Conservation (phyloP, 1,140 invertebrate species). For the Platorchestia sp. region DNA sequence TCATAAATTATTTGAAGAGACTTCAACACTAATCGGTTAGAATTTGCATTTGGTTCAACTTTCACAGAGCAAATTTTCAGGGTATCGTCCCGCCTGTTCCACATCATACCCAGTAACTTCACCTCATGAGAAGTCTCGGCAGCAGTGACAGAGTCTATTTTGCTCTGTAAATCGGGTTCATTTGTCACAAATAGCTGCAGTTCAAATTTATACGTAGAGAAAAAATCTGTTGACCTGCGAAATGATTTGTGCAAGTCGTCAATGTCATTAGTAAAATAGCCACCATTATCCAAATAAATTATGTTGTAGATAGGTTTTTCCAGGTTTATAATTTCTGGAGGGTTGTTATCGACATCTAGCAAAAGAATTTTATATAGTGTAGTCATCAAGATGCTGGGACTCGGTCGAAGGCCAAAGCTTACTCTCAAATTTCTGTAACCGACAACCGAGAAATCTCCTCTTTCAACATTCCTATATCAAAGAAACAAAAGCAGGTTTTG, state of each 20-base stretch:
- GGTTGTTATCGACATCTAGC: not conserved
- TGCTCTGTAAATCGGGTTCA: not conserved
- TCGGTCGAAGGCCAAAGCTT: constrained; percentile 44
- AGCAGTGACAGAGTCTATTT: not conserved
- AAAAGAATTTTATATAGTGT: constrained; percentile 51
- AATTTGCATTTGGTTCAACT: not conserved
- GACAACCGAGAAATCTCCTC: constrained; percentile 54
- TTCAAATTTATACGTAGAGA: not conserved
- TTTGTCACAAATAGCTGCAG: constrained; percentile 39
- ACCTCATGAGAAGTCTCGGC: not conserved
- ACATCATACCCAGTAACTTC: constrained; percentile 5
- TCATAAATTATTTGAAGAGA: not conserved
- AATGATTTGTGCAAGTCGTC: not conserved
- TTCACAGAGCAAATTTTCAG: not conserved
- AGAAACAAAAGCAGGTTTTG: constrained; percentile 57
- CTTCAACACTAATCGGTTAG: not conserved
- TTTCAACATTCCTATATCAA: constrained; percentile 45
- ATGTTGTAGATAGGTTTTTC: constrained; percentile 38
- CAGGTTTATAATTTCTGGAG: not conserved
- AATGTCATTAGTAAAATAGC: not conserved
- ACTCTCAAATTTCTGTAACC: constrained; percentile 47
- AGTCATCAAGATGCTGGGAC: constrained; percentile 48
- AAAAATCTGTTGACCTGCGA: not conserved
- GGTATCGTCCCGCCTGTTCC: not conserved
- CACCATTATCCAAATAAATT: constrained; percentile 13